Base-by-base conservation (phyloP, 2,888 invertebrate genomes). In the Andrena hattorfiana region DNA sequence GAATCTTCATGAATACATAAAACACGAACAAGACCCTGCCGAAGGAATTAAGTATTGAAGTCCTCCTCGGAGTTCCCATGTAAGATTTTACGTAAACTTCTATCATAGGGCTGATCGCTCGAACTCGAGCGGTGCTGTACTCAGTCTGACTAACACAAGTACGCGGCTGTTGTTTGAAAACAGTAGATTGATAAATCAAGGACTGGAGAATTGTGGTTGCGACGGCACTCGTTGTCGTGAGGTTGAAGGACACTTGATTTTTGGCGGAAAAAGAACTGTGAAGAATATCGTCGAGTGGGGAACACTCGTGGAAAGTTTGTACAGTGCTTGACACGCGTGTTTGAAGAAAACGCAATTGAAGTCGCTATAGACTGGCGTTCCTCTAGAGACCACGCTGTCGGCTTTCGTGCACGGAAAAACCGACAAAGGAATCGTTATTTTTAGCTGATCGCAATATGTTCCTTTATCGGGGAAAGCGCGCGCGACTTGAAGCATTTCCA, bases 1-100 rank as follows among this genome's bases (percentile, higher is more conserved):
- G 68, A 51, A 54, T 80, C 67, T 80, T 78, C 78, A 66, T 66
- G 77, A 64, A 77, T 77, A 49, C n/a, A 16, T 42, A 42, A 42
- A 42, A 42, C 42, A 42, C 42, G 63, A 54, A 48, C 56, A 23
- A 64, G 13, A n/a, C n/a, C 32, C 42, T 30, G 42, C 3, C 48
- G 1, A 4, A 48, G n/a, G 1, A 68, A 59, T 68, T 68, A 49
- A 60, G 49, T 60, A 56, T 56, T 26, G 56, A 56, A 13, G 20
- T 23, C 10, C 23, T 23, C 56, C 10, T 1, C 8, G 23, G 51
- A 51, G 51, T 20, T 20, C 51, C 51, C 8, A 16, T 16, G 4
- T 42, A 42, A 16, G 42, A 16, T 42, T 13, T 42, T 16, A 42
- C 16, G 42, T 16, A 4, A 42, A 16, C 16, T 42, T 16, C 13